Conservation (phyloP, 2,797 vertebrate species). For the Euphonia xanthogaster region DNA sequence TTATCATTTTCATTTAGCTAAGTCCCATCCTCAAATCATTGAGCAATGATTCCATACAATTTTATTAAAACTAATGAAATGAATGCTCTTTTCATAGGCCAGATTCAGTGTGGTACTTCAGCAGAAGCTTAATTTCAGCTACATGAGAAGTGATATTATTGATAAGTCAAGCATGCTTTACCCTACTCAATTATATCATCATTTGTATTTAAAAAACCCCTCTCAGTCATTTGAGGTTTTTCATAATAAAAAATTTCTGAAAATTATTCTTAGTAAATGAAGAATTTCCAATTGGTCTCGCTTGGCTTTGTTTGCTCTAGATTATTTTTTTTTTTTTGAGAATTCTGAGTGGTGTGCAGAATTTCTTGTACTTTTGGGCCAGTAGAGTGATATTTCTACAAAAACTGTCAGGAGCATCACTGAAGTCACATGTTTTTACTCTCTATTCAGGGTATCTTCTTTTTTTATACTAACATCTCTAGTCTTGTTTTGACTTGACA, state of each 20-base stretch:
- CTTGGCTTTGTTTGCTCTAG: neutral
- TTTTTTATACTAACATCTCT: neutral
- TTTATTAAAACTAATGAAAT: slow-evolving; percentile 36
- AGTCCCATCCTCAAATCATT: neutral
- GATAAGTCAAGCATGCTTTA: slow-evolving; percentile 36
- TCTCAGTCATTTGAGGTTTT: neutral
- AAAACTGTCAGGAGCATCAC: neutral
- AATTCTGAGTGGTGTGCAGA: neutral
- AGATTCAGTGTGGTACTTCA: neutral
- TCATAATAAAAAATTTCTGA: neutral
- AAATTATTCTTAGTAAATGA: neutral
- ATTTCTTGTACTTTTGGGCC: neutral
- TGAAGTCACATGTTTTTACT: neutral
- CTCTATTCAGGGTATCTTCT: neutral
- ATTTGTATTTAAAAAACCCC: neutral
- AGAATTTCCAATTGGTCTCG: neutral
- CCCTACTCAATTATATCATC: neutral
- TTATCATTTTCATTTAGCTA: slow-evolving; percentile 9
- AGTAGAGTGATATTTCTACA: neutral
- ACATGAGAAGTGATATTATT: neutral
- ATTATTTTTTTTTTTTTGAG: neutral
- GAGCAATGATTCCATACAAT: neutral
- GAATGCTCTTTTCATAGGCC: neutral
- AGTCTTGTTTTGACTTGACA: neutral
- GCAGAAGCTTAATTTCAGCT: slow-evolving; percentile 22